A percentile compares a stretch with the other conserved stretches of the same genome.
Evolutionary conservation across 2,888 invertebrate species (phyloP).

Genomic region (Drosophila mettleri): DNA sequence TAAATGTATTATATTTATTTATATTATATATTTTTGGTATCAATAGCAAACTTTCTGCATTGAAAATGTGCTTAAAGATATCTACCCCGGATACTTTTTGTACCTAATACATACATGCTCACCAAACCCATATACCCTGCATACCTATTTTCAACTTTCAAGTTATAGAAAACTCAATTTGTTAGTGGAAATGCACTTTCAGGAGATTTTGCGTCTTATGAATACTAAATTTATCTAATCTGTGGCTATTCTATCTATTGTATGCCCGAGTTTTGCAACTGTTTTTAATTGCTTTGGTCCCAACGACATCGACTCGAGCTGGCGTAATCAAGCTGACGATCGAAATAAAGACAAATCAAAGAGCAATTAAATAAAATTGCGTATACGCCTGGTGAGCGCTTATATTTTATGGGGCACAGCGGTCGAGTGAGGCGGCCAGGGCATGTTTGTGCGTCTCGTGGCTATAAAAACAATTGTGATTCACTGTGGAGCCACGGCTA

Average conservation of each 20-base stretch:
- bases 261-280: background rate
- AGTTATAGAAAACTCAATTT: background rate
- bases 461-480: constrained; percentile 10
- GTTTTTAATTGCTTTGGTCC: background rate
- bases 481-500: background rate
- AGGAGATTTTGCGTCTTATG: background rate
- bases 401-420: constrained; percentile 2
- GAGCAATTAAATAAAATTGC: constrained; percentile 10
- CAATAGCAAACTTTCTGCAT: background rate
- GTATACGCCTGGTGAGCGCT: constrained; percentile 2
- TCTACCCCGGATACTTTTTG: background rate
- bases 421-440: background rate
- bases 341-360: constrained; percentile 1
- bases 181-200: background rate
- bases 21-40: too few species aligned
- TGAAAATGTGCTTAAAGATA: background rate
- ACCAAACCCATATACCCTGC: background rate
- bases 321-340: constrained; percentile 2
- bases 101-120: background rate
- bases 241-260: background rate
- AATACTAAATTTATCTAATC: background rate
- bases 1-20: too few species aligned
- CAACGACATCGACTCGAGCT: background rate
- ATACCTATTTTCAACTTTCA: too few species aligned
- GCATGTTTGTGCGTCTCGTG: background rate